Evolutionary conservation across 2,797 vertebrate genomes (phyloP), one percentile per base, ranked within the genome.

Genomic region (Channallabes apus): DNA sequence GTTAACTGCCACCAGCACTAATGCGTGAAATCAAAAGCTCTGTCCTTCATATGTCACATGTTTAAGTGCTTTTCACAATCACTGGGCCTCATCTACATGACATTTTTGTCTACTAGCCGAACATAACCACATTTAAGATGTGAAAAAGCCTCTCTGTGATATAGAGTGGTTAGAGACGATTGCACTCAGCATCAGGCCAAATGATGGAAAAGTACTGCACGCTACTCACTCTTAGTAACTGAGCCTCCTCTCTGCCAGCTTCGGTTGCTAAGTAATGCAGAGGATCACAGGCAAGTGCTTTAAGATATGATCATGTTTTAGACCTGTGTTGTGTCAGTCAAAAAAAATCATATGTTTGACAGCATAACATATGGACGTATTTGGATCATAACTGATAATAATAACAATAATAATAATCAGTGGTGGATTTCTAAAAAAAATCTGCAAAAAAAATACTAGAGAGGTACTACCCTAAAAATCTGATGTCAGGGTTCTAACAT

Each of bases 181-280:
- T 11, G 54, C 29, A 56, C 46, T 75, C 51, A 54, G 72, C 11
- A 77, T 58, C 27, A 59, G 54, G 54, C 17, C 35, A 9, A 32
- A 77, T 29, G 29, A 77, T 59, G 54, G 75, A 77, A 77, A 77
- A 59, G 54, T 22, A 59, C 54, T 35, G 22, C 73, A 58, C 27
- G 6, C 18, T 22, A 2, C 29, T 32, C 18, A 24, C 56, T 15
- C 76, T 38, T 35, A 61, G 72, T 29, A 75, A 54, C 41, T 8
- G 15, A 27, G 72, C 72, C 27, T 1, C 72, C 51, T 29, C n/a
- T 75, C 51, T 29, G 72, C 72, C 54, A 56, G 51, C 51, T 75
- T 75, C 72, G 9, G 46, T 56, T 75, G 51, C 72, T 18, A 29
- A 54, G 72, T 75, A 75, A 75, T 54, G 46, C 46, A 75, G 20